These are phyloP conservation scores for Pachyramphus minor DNA, from an alignment of 2,113 vertebrate species.

Conservation along the genomic window DNA sequence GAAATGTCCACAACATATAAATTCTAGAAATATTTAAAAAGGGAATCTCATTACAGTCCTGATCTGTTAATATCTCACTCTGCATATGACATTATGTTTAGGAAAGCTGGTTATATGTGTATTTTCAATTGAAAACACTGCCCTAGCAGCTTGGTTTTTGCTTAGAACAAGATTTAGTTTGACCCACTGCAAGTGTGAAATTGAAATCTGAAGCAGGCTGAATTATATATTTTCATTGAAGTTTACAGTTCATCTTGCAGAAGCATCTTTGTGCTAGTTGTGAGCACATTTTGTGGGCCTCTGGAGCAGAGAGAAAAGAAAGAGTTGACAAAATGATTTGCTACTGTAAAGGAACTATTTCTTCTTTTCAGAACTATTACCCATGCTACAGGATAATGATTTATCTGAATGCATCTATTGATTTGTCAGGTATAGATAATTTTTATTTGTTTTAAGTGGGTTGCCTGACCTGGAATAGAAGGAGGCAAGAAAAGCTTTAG, in stretches of 20 bases:
- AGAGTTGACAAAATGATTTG: neutral
- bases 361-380: neutral
- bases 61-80: constrained; percentile 44
- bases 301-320: neutral
- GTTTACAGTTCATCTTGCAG: neutral
- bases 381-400: neutral
- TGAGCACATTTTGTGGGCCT: neutral
- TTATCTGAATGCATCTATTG: neutral
- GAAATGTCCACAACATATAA: constrained; percentile 51
- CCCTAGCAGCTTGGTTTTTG: neutral
- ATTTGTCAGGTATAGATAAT: neutral
- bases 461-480: neutral
- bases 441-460: neutral
- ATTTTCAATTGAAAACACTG: neutral
- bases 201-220: neutral
- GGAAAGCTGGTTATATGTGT: neutral
- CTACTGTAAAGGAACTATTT: neutral
- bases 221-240: neutral
- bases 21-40: constrained; percentile 40
- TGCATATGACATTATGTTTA: constrained; percentile 26
- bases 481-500: neutral
- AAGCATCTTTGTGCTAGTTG: neutral
- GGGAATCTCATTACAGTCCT: neutral
- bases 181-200: neutral
- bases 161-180: neutral